Evolutionary conservation across 2,797 vertebrate genomes (phyloP), one percentile per base, ranked within the genome.

Genomic region (Halcyon badia): DNA sequence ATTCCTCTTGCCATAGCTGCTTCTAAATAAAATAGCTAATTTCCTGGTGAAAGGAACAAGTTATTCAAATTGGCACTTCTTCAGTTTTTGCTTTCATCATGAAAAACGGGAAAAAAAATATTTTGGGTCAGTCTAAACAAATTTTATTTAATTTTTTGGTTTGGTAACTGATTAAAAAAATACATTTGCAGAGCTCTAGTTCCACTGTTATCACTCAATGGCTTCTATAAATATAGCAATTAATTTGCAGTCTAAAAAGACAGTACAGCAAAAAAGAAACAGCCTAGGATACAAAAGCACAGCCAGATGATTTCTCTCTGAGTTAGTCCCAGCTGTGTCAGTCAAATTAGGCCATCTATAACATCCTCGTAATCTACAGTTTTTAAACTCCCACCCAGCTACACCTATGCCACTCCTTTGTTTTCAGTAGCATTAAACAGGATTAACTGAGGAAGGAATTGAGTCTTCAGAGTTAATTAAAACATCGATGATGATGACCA

Each of bases 381-480:
- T 92, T 92, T 69, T 76, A 41, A 88, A 95, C 90, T 94, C 91
- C 91, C 70, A 39, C 62, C 79, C 58, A 76, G 89, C 64, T 93
- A 88, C 76, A 69, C 82, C 79, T 92, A 35, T 46, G 87, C 82
- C 87, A 90, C 87, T 92, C 79, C 91, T 93, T 90, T 94, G 61
- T 94, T 95, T 92, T 81, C 72, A 86, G 69, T 8, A 58, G 37
- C 57, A 86, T 82, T 90, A 83, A 22, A 58, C 1, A 72, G 89
- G 76, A 95, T 93, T 95, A 93, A 73, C 39, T 52, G 61, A 57
- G 80, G 57, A 75, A 54, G 66, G 72, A 94, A 72, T 44, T 2
- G 12, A 78, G 69, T 52, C 64, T 72, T 87, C 58, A 24, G 48
- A 87, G 76, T 90, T 86, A 88, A 95, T 97, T 89, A 87, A 78